Percentiles rank a stretch among this genome's conserved stretches.
These are phyloP conservation scores for Fistularia commersonii DNA, from an alignment of 2,797 vertebrate genomes.

Conservation along the genomic window DNA sequence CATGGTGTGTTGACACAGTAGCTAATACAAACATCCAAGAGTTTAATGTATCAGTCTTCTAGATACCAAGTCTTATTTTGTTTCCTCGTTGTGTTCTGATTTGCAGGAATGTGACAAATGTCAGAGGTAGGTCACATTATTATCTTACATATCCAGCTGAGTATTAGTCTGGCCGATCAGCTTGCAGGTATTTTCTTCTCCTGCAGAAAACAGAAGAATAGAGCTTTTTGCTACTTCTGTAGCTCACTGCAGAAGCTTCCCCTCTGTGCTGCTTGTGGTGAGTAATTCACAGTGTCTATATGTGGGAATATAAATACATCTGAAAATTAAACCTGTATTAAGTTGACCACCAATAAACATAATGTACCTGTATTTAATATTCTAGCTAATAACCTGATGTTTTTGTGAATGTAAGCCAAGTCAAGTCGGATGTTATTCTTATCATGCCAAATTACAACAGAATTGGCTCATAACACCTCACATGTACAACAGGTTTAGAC, in stretches of 20 bases:
- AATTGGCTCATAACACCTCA: no score
- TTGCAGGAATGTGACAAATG: conserved; percentile 97
- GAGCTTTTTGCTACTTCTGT: conserved; percentile 98
- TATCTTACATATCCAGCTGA: background rate
- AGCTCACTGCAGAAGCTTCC: conserved; percentile 91
- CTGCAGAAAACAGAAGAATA: conserved; percentile 92
- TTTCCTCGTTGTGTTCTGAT: conserved; percentile 21
- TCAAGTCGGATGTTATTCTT: no score
- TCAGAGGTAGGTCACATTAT: conserved; percentile 81
- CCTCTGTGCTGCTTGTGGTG: conserved; percentile 95
- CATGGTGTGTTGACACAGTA: conserved; percentile 75
- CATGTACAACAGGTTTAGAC: no score
- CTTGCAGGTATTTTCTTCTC: background rate
- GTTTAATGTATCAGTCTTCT: background rate
- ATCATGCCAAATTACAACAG: no score
- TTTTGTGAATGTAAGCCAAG: no score
- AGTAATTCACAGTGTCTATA: conserved; percentile 58
- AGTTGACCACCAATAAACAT: background rate
- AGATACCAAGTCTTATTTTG: background rate
- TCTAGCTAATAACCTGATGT: no score
- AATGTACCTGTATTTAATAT: no score
- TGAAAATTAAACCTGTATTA: background rate
- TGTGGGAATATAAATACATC: background rate
- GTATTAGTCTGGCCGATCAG: no score
- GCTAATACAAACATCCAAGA: background rate